Evolutionary conservation across 1,140 invertebrate species (phyloP), one percentile per base, ranked within the genome.

Genomic region (Caenorhabditis latens): DNA sequence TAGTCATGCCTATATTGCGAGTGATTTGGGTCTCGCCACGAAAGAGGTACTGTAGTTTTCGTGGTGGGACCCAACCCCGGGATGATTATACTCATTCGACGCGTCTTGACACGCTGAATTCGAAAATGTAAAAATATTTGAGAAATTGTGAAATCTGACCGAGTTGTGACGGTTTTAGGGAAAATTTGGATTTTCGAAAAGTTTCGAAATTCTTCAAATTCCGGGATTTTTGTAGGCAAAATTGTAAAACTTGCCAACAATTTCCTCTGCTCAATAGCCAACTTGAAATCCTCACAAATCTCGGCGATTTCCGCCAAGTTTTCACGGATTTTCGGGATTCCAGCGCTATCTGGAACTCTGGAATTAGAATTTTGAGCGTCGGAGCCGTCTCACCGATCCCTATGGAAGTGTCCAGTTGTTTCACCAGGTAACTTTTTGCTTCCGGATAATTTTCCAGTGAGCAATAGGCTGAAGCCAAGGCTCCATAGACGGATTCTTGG

Each of bases 401-500:
- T 0, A 50, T 21, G 8, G 71, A 46, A n/a, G 46, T 79, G 6
- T 79, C 71, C 71, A 79, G 5, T 14, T 79, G 71, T 50, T 79
- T 79, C 46, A 24, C 13, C n/a, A 53, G 24, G 14, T 24, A 50
- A 24, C 0, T 8, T 46, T 53, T 21, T 0, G 71, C 46, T 24
- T 79, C 21, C 40, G 13, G 13, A 53, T 79, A 79, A 6, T 79
- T 79, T 50, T 50, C 46, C 5, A 79, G 5, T 21, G 19, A 21
- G 11, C 71, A 79, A 24, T 79, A 79, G 5, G 71, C 71, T 4
- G 71, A 79, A 7, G 71, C 71, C 7, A 79, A n/a, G 13, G 71
- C 46, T 79, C 71, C 71, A 32, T 8, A 79, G 3, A 53, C 71
- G 21, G 71, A 79, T 50, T 79, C 71, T 7, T 50, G 71, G 46